Base-by-base conservation (phyloP, 2,797 vertebrate genomes). In the Neoniphon sammara region DNA sequence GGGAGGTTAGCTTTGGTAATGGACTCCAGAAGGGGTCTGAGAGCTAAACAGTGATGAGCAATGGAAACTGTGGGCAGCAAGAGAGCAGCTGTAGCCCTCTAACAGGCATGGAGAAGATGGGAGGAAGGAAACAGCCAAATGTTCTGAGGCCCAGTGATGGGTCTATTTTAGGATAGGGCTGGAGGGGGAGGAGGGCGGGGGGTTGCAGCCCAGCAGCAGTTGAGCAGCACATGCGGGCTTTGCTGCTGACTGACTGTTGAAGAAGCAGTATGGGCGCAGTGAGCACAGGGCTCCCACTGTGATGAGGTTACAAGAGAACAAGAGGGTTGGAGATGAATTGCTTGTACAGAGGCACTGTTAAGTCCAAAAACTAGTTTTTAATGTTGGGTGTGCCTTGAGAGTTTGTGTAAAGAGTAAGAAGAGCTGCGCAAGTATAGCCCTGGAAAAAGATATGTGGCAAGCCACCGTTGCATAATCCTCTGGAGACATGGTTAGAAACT, bases 1-100 rank as follows among this genome's bases (percentile, higher is more conserved):
- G 81, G 84, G 80, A 91, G 87, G 90, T 90, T 89, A 83, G 88
- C 83, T 86, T 87, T 85, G 85, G 84, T 93, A 92, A 93, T 93
- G 80, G 85, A 91, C 86, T 91, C 92, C 91, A 93, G 91, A 91
- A 90, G 89, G 88, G 84, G 81, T 80, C 79, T 75, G 86, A 83
- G 85, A 92, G 83, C 91, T 89, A 88, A 92, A 87, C 88, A 88
- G 86, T 82, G 90, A 92, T 92, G 91, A 91, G 90, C 92, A 92
- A 93, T 93, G 91, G 90, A 92, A 93, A 92, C 91, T 92, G 91
- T 84, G 90, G 90, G 91, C 87, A 87, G 85, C 78, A 34, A 78
- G 82, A 87, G 88, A 91, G 86, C 89, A 92, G 91, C 91, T 93
- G 91, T 87, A 90, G 85, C 82, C 82, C 84, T 88, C 86, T 85